Conservation (phyloP, 92 coral and sea anemone genomes). For the Hydrozoanthus gracilis region DNA sequence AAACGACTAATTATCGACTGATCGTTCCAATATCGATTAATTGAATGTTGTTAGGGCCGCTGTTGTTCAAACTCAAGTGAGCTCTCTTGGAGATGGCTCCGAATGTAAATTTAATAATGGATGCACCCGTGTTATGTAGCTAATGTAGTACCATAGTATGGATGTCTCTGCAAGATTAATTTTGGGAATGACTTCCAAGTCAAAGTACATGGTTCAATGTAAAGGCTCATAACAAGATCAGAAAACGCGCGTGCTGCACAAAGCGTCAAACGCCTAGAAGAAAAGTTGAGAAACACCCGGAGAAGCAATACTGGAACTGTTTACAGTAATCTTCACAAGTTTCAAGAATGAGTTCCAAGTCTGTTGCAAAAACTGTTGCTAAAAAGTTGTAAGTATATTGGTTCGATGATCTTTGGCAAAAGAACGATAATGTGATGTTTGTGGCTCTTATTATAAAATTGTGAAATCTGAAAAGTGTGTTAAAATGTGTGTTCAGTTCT, state of each 20-base stretch:
- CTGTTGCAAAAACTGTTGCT: constrained; percentile 89
- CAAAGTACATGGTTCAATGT: background rate
- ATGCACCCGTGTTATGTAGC: background rate
- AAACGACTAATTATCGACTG: constrained; percentile 64
- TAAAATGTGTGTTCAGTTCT: too few relatives aligned
- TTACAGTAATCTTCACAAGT: background rate
- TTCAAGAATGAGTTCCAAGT: constrained; percentile 79
- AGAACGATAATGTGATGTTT: background rate
- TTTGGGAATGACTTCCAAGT: background rate
- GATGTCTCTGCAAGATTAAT: background rate
- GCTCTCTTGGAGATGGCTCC: constrained; percentile 38
- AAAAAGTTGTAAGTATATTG: constrained; percentile 92
- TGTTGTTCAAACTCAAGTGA: constrained; percentile 44
- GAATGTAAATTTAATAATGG: background rate
- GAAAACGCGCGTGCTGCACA: constrained; percentile 14
- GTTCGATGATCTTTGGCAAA: background rate
- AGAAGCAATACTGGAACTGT: background rate
- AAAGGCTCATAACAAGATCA: background rate
- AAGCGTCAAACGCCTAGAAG: background rate
- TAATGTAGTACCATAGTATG: background rate
- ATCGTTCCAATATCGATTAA: constrained; percentile 32
- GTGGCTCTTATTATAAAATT: too few relatives aligned
- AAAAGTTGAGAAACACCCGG: background rate
- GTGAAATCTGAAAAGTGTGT: too few relatives aligned
- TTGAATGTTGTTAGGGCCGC: constrained; percentile 51